Evolutionary conservation across 1,140 invertebrate genomes (phyloP).

Genomic region (Temnothorax longispinosus): DNA sequence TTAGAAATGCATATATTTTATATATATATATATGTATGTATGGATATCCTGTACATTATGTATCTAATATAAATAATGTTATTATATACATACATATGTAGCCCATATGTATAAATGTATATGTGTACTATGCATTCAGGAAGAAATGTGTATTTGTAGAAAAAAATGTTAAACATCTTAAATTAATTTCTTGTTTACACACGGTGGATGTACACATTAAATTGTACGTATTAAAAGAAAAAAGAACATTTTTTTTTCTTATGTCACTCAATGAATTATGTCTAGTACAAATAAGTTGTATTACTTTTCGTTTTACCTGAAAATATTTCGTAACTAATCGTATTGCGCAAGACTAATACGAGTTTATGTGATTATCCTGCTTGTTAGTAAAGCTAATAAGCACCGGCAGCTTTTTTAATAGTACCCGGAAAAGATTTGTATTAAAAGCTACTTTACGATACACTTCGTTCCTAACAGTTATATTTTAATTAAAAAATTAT

Average conservation of each 20-base stretch:
- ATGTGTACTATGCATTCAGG: neutral
- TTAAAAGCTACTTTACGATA: conserved; percentile 14
- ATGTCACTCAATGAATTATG: neutral
- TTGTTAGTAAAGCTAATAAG: conserved; percentile 29
- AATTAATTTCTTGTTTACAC: conserved; percentile 27
- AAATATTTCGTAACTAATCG: conserved; percentile 1
- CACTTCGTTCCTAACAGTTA: neutral
- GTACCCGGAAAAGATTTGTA: neutral
- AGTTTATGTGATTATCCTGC: neutral
- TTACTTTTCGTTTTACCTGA: neutral
- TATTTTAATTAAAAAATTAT: conserved; percentile 11
- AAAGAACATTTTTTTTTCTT: neutral
- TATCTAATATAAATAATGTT: too few species aligned
- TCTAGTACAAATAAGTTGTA: neutral
- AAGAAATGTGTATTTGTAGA: too few species aligned
- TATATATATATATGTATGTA: too few species aligned
- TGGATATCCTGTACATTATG: too few species aligned
- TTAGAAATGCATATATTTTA: too few species aligned
- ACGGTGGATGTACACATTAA: neutral
- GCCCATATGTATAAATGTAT: neutral
- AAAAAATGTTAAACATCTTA: neutral
- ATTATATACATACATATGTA: too few species aligned
- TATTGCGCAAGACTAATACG: neutral
- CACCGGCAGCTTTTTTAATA: neutral
- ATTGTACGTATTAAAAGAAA: neutral